These are phyloP conservation scores for Percina caprodes DNA, from an alignment of 2,113 vertebrate species.

Conservation along the genomic window DNA sequence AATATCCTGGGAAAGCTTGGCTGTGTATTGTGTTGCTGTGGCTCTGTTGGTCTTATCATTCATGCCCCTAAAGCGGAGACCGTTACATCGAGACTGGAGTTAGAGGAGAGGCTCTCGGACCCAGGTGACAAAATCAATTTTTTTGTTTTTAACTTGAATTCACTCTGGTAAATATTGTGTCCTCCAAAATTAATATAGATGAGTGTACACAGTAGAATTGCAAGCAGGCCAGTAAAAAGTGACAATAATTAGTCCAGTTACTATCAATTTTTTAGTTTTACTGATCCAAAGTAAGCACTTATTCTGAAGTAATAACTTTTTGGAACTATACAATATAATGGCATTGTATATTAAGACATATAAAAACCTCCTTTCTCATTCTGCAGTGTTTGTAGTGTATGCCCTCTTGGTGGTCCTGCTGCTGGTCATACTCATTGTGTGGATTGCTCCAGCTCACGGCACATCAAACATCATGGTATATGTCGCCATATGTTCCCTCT, in stretches of 20 bases:
- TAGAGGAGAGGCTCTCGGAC: conserved; percentile 92
- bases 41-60: conserved; percentile 93
- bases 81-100: conserved; percentile 88
- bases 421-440: conserved; percentile 90
- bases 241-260: neutral
- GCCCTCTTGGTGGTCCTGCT: conserved; percentile 88
- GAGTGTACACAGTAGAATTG: neutral
- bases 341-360: neutral
- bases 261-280: neutral
- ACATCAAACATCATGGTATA: conserved; percentile 96
- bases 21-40: conserved; percentile 93
- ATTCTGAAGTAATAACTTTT: too few species aligned
- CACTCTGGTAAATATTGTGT: neutral
- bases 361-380: conserved; percentile 25
- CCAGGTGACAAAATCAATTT: conserved; percentile 84
- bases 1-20: conserved; percentile 94
- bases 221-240: neutral
- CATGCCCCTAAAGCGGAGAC: conserved; percentile 92
- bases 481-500: conserved; percentile 93
- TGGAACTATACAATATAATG: neutral
- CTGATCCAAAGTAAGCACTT: too few species aligned
- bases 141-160: neutral
- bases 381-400: conserved; percentile 92
- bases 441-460: conserved; percentile 91
- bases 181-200: neutral